phyloP scores from a whole-genome alignment of 2,113 vertebrate species.

The Theristicus caerulescens region DNA sequence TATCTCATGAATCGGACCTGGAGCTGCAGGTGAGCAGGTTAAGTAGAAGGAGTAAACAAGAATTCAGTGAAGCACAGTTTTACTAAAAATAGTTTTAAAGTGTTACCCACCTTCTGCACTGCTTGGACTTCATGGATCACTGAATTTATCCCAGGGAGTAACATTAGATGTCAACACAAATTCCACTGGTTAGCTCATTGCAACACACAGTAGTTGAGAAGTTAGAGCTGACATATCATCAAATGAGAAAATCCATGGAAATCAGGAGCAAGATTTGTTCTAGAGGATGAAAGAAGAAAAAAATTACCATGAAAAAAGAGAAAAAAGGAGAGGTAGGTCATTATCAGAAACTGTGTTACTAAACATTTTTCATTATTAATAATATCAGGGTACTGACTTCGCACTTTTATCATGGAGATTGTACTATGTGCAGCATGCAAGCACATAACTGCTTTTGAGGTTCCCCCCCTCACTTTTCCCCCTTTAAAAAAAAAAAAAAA shows the following conservation, averaged over 20 bases:
- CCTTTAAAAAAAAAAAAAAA: not conserved
- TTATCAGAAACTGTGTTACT: not conserved
- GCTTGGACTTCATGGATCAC: not conserved
- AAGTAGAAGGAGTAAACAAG: not conserved
- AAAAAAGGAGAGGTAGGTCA: not conserved
- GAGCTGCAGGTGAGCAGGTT: not conserved
- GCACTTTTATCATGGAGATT: not conserved
- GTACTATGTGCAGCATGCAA: not conserved
- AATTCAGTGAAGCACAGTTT: not conserved
- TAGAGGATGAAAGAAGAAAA: not conserved
- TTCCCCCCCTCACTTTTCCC: not conserved
- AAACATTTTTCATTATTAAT: not conserved
- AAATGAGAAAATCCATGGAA: not conserved
- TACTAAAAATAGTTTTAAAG: not conserved
- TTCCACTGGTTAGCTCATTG: not conserved
- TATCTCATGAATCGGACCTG: not conserved
- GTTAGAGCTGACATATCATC: not conserved
- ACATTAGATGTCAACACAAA: not conserved
- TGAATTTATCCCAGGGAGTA: not conserved
- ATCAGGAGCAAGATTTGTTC: not conserved
- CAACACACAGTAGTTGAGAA: not conserved
- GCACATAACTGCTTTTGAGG: not conserved
- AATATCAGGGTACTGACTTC: not conserved
- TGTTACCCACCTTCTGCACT: not conserved
- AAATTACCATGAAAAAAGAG: not conserved